Evolutionary conservation across 2,113 vertebrate species (phyloP), one percentile per base, ranked within the genome.

Genomic region (Myxocyprinus asiaticus): DNA sequence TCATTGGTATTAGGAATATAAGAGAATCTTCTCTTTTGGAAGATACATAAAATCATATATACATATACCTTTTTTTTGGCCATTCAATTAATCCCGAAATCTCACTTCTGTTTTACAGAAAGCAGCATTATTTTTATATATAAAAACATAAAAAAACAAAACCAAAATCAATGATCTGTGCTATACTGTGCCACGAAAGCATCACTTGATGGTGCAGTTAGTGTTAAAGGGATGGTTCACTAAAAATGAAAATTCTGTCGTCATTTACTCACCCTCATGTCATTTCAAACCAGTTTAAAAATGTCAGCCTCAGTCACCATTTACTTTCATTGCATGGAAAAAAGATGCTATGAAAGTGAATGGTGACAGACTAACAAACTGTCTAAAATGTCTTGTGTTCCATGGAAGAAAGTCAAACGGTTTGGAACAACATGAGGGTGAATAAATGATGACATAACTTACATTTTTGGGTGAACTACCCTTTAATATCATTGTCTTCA

Each of bases 1-100:
- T 92, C 87, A 88, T 86, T 85, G 87, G 86, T 81, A 87, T 86
- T 82, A 83, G 87, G 84, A 87, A 84, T 77, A 85, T 81, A 44
- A 85, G 22, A 33, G 59, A 78, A 65, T 59, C 51, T 48, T 9
- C 50, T 53, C 65, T 61, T 67, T 43, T 51, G 47, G 74, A 66
- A 72, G 85, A 85, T 83, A 73, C 83, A 88, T 79, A 86, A 89
- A 90, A 89, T 78, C 69, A 58, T 17, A 82, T 64, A 77, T 17
- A 79, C 47, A 74, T 6, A 79, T 15, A 75, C 9, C 6, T 48
- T 80, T 68, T 58, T 75, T 82, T 81, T 63, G 76, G 76, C 75
- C 68, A 64, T 81, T 84, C 79, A 47, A 74, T 63, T 71, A 64
- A 51, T 75, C 56, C 64, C 45, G 69, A 84, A 84, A 48, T 55